Evolutionary conservation across 2,113 vertebrate species (phyloP), one percentile per base, ranked within the genome.

Genomic region (Pelecanus crispus): DNA sequence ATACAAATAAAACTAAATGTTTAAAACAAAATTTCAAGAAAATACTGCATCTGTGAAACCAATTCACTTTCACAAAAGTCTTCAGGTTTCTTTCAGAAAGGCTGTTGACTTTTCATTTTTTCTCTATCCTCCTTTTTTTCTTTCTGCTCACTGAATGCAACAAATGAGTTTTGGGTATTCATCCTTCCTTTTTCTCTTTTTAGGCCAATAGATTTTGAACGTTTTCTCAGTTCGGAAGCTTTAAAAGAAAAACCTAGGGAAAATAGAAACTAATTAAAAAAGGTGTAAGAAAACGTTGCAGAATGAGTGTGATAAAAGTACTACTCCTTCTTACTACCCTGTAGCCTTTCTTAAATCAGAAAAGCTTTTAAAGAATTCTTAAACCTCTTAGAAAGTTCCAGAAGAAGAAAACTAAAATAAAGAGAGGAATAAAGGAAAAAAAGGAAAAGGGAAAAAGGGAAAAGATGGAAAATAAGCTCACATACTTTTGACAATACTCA

Each of bases 101-200:
- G 7, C 5, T 56, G 5, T 26, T 68, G 11, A 34, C 17, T 81
- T 71, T 50, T n/a, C 5, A 11, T 56, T 82, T 77, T 73, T 72
- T n/a, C 11, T 81, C 13, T 70, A 20, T 29, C 5, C 0, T 1
- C 0, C 5, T n/a, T 55, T 61, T 34, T 26, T 50, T 63, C 3
- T 32, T 62, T 81, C 81, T 40, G 9, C 14, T 74, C 18, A 36
- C 7, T 56, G 24, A 68, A 72, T 47, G 18, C 7, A 91, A 32
- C 2, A 36, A 47, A 84, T 13, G 3, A 50, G 4, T 25, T n/a
- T 73, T 10, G 16, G 22, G 21, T 12, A 63, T 75, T 90, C 7
- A 13, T 25, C 21, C 11, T 81, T 71, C 8, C 4, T 59, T 83
- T 26, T 47, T 42, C 16, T 77, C 31, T 24, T 88, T 93, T 75